Base-by-base conservation (phyloP, 2,113 vertebrate species). In the Eulemur rufifrons region DNA sequence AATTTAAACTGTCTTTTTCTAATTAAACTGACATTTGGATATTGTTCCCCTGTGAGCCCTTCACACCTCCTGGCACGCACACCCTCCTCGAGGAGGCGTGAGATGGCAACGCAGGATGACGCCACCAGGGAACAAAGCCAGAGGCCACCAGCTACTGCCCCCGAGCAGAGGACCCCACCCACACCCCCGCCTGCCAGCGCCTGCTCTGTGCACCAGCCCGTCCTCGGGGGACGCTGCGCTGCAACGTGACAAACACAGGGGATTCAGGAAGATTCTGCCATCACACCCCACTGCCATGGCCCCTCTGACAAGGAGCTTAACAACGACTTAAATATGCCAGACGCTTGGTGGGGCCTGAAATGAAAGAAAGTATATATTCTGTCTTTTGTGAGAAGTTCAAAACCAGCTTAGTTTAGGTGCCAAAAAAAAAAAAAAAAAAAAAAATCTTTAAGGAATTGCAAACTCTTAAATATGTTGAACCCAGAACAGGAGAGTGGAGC, bases 141-240 rank as follows among this genome's bases (percentile, higher is more conserved):
- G 84, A 64, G 90, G 64, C 89, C 92, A 95, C 95, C 73, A 95
- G 83, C 95, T 97, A 93, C 93, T 97, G 95, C 95, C 93, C 90
- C 92, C 52, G 81, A 94, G 92, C 91, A 0, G 0, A 91, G 96
- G 74, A 96, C 96, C 95, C 90, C 91, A 76, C 85, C 96, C 95
- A 94, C 42, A 27, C 52, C 56, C 21, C 59, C 59, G 27, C 9
- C 25, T 29, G 23, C 21, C 21, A 7, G 56, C 21, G 8, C 56
- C 56, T 21, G 8, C 21, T 59, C 56, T 59, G 56, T 59, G 59
- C 42, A n/a, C 52, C 56, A 73, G 83, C 54, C 68, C 56, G 11
- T 95, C 97, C 96, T 98, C 29, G 54, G 97, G 96, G 97, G 97
- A 95, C 95, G 9, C 0, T 97, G 95, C 97, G 87, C 74, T 83